phyloP scores from a whole-genome alignment of 2,888 invertebrate genomes.

The Iselma pallidipennis region DNA sequence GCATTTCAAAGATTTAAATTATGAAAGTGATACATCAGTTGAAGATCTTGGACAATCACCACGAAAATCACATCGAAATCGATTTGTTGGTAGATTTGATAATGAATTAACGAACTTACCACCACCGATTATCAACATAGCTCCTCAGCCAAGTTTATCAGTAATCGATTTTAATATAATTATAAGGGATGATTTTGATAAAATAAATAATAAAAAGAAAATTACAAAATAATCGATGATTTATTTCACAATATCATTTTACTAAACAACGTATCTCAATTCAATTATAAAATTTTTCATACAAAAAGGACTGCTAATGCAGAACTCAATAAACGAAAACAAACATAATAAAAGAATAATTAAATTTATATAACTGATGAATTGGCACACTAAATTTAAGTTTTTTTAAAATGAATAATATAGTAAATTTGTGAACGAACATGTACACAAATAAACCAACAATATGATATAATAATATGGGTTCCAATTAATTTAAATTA shows the following conservation, averaged over 20 bases:
- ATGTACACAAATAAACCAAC: not conserved
- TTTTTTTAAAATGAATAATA: not conserved
- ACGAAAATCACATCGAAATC: constrained; percentile 42
- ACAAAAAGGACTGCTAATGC: not conserved
- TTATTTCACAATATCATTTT: constrained; percentile 2
- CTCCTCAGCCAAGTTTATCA: constrained; percentile 67
- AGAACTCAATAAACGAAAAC: not conserved
- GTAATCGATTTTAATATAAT: constrained; percentile 76
- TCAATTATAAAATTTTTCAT: not conserved
- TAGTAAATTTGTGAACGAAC: not conserved
- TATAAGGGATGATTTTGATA: constrained; percentile 52
- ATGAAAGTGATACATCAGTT: constrained; percentile 60
- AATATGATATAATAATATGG: not conserved
- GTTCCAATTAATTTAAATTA: not conserved
- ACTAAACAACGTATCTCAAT: not conserved
- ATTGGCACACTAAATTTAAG: not conserved
- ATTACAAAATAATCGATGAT: not conserved
- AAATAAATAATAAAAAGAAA: constrained; percentile 30
- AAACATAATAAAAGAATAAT: too few relatives aligned
- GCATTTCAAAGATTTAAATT: constrained; percentile 61
- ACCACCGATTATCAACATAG: constrained; percentile 49
- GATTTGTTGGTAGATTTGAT: constrained; percentile 36
- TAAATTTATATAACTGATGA: too few relatives aligned
- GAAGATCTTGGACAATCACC: constrained; percentile 52
- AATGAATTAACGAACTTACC: constrained; percentile 38